A percentile compares a stretch with the other conserved stretches of the same genome.
phyloP scores from a whole-genome alignment of 2,113 vertebrate species.

The Agapornis roseicollis region DNA sequence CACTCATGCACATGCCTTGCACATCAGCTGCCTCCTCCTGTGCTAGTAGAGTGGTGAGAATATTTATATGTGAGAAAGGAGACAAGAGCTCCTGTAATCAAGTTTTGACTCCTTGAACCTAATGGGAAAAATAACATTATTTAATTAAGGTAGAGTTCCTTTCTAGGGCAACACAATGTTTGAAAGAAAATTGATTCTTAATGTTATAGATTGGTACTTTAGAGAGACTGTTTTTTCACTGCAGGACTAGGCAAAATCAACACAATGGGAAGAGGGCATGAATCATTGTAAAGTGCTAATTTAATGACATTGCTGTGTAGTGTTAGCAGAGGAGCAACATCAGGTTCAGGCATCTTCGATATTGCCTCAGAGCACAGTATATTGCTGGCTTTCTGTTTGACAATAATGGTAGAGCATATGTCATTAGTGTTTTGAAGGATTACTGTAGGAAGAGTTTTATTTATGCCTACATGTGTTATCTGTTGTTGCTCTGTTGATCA shows the following conservation, averaged over 20 bases:
- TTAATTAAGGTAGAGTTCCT: constrained; percentile 40
- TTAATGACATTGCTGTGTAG: not conserved
- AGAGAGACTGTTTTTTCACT: not conserved
- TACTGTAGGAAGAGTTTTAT: not conserved
- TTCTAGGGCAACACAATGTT: not conserved
- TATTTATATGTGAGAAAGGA: not conserved
- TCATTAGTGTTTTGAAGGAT: constrained; percentile 25
- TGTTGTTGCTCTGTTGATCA: constrained; percentile 22
- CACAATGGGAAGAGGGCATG: not conserved
- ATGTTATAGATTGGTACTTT: not conserved
- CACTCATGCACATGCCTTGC: not conserved
- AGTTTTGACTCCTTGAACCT: not conserved
- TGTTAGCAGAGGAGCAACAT: constrained; percentile 13
- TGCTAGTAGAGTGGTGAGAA: not conserved
- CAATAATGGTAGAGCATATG: not conserved
- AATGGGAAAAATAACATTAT: not conserved
- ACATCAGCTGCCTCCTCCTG: not conserved
- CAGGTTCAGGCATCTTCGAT: constrained; percentile 21
- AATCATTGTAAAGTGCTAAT: constrained; percentile 25
- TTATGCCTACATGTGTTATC: not conserved
- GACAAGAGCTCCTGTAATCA: not conserved
- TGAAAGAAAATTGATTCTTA: constrained; percentile 38
- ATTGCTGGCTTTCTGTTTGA: constrained; percentile 3
- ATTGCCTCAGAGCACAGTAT: not conserved
- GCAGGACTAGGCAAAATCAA: not conserved